Percentiles rank a stretch among this genome's conserved stretches.
Evolutionary conservation across 2,797 vertebrate species (phyloP).

Genomic region (Phyllotis vaccarum): DNA sequence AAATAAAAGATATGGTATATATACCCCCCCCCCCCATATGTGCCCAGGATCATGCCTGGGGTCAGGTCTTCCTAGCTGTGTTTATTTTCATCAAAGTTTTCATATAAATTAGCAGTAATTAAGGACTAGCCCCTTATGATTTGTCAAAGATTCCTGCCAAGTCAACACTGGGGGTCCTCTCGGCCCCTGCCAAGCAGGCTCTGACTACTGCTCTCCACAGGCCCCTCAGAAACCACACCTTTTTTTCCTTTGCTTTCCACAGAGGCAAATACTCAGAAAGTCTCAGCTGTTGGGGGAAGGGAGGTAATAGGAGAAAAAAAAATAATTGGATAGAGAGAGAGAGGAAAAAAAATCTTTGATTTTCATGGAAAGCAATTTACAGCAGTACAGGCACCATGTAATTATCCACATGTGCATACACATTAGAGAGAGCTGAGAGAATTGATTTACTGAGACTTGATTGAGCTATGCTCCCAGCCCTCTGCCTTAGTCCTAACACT

Average conservation of each 20-base stretch:
- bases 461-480: background rate
- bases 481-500: background rate
- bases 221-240: background rate
- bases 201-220: background rate
- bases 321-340: background rate
- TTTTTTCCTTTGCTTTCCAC: background rate
- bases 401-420: background rate
- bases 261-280: background rate
- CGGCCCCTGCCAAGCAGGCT: background rate
- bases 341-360: background rate
- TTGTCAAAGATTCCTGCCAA: background rate
- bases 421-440: background rate
- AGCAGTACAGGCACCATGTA: background rate
- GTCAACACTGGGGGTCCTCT: background rate
- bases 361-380: background rate
- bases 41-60: background rate
- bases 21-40: too few relatives aligned
- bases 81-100: background rate
- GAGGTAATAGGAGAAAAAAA: rapidly evolving
- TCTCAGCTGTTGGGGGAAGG: background rate
- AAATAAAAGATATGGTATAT: background rate
- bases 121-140: background rate
- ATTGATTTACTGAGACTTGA: background rate
- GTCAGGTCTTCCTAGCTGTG: background rate
- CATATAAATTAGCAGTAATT: background rate